phyloP scores from a whole-genome alignment of 2,113 vertebrate genomes.

The Lophura nycthemera region DNA sequence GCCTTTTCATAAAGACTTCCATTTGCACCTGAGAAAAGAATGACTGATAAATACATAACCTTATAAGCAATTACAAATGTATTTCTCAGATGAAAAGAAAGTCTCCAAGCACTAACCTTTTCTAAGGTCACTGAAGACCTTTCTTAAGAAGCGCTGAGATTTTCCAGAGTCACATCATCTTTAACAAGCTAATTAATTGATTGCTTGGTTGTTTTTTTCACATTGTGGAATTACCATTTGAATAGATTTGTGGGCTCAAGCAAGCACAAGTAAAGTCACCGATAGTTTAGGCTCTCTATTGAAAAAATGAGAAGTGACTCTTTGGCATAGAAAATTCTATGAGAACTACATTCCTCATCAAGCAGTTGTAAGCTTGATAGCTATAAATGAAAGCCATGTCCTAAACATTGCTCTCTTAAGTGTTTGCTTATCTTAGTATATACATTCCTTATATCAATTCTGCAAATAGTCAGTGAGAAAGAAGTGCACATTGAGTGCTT shows the following conservation, averaged over 20 bases:
- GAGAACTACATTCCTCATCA: not conserved
- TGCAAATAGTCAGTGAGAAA: not conserved
- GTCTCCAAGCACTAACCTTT: not conserved
- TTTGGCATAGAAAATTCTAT: not conserved
- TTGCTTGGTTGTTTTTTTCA: not conserved
- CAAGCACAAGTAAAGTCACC: not conserved
- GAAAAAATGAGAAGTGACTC: not conserved
- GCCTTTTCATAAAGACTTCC: not conserved
- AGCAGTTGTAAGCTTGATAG: not conserved
- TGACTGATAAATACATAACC: not conserved
- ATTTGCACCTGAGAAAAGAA: not conserved
- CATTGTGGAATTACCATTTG: not conserved
- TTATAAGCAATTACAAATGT: not conserved
- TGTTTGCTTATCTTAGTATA: not conserved
- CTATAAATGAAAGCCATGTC: not conserved
- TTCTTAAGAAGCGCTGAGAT: not conserved
- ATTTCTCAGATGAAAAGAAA: not conserved
- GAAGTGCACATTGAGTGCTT: not conserved
- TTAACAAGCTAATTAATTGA: not conserved
- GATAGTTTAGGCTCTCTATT: not conserved
- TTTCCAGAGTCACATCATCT: not conserved
- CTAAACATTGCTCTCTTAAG: not conserved
- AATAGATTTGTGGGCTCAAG: rapidly evolving
- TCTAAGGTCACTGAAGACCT: not conserved
- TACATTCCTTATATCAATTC: not conserved